Evolutionary conservation across 2,888 invertebrate species (phyloP).

Genomic region (Aporophyla nigra): DNA sequence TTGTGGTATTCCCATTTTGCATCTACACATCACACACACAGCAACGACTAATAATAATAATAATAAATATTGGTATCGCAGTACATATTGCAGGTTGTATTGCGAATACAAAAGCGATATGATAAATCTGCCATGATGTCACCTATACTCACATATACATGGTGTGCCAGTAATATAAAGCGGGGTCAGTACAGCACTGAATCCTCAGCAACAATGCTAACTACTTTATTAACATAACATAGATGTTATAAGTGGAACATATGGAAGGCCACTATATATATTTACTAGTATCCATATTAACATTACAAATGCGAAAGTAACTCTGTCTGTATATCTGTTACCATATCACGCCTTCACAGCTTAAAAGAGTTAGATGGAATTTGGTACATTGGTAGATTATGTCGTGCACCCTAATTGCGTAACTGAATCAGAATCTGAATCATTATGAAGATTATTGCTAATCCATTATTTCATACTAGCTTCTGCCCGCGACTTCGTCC

Average conservation of each 20-base stretch:
- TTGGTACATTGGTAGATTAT: background rate
- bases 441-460: no score
- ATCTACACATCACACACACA: no score
- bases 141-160: conserved; percentile 40
- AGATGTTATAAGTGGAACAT: conserved; percentile 84
- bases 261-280: conserved; percentile 77
- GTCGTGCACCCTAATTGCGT: no score
- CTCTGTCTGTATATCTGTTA: background rate
- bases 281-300: conserved; percentile 10
- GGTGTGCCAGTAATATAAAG: conserved; percentile 65
- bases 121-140: conserved; percentile 52
- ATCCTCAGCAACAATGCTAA: conserved; percentile 88
- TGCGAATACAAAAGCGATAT: conserved; percentile 35
- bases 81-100: background rate
- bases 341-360: background rate
- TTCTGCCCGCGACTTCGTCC: no score
- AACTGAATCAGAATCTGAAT: no score
- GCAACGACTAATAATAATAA: no score
- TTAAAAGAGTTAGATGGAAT: background rate
- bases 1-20: no score
- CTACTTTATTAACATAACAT: conserved; percentile 88
- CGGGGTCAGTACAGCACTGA: conserved; percentile 80
- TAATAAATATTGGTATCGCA: background rate
- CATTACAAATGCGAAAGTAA: background rate
- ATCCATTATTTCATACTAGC: no score